Evolutionary conservation across 2,797 vertebrate species (phyloP).

Genomic region (Cetoscarus ocellatus): DNA sequence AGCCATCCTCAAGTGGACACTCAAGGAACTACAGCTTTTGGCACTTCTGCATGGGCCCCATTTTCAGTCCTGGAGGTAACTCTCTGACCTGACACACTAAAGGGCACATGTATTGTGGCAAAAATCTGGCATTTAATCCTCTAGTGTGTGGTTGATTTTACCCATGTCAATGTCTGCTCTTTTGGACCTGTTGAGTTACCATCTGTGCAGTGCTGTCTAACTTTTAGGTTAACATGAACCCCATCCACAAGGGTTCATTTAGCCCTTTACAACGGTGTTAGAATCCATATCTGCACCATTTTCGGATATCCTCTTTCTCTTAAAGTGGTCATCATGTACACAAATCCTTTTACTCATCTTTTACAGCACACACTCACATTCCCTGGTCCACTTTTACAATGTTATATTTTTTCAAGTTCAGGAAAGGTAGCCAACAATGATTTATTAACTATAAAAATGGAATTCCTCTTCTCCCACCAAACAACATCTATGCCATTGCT

Average conservation of each 20-base stretch:
- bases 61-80: no score
- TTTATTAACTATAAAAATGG: conserved; percentile 25
- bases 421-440: conserved; percentile 45
- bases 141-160: no score
- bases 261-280: conserved; percentile 59
- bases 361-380: conserved; percentile 30
- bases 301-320: conserved; percentile 20
- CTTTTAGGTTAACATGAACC: conserved; percentile 25
- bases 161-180: neutral
- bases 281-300: conserved; percentile 20
- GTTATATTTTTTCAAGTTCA: conserved; percentile 39
- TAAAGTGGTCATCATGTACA: conserved; percentile 20
- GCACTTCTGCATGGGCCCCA: no score
- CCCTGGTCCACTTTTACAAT: conserved; percentile 44
- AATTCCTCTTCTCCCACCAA: conserved; percentile 26
- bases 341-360: conserved; percentile 14
- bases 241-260: conserved; percentile 31
- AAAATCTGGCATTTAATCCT: no score
- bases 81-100: no score
- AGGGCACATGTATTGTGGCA: no score
- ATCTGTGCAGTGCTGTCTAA: conserved; percentile 1
- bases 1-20: no score
- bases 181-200: conserved; percentile 8
- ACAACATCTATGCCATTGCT: conserved; percentile 13
- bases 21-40: no score